Evolutionary conservation across 2,113 vertebrate genomes (phyloP).

Genomic region (Sapayoa aenigma): DNA sequence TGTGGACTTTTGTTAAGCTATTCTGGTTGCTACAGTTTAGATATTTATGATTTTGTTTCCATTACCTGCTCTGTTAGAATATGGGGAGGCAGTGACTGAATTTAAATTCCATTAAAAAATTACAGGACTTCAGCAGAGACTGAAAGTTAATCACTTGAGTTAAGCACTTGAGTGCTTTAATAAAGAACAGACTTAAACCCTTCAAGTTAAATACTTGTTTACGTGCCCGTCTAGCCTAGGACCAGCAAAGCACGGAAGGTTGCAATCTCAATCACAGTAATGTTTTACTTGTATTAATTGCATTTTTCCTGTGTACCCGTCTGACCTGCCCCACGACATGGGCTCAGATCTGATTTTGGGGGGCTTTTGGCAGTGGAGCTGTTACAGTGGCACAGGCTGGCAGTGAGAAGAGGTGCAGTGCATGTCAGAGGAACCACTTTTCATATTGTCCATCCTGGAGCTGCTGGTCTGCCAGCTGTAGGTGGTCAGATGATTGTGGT

Average conservation of each 20-base stretch:
- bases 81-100: background rate
- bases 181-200: background rate
- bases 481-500: background rate
- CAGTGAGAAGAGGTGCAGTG: background rate
- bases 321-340: background rate
- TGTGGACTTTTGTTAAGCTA: background rate
- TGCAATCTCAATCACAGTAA: background rate
- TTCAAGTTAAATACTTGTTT: constrained; percentile 17
- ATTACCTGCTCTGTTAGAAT: background rate
- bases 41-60: constrained; percentile 13
- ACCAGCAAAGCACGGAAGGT: background rate
- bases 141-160: background rate
- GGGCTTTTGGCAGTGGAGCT: background rate
- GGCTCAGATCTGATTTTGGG: background rate
- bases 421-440: background rate
- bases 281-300: background rate
- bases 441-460: background rate
- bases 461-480: background rate
- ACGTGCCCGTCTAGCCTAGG: background rate
- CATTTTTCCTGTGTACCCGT: background rate
- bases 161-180: background rate
- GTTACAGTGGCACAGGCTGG: background rate
- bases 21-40: constrained; percentile 4
- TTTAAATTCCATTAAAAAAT: background rate
- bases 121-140: background rate